These are phyloP conservation scores for Phylloscopus trochiloides DNA, from an alignment of 2,113 vertebrate species.

Conservation along the genomic window DNA sequence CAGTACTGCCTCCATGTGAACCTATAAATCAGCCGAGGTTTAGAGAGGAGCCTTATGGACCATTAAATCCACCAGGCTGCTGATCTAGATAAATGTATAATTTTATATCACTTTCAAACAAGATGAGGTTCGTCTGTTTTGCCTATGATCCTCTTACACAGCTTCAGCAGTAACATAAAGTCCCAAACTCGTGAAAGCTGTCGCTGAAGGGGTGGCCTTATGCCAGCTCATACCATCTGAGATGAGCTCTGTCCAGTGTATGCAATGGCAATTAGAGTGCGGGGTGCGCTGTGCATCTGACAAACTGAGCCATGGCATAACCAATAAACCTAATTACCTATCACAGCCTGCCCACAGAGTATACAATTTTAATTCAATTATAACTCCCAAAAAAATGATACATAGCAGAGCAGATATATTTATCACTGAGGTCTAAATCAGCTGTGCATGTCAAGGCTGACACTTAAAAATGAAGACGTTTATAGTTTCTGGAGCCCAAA, in stretches of 20 bases:
- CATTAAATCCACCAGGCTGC: background rate
- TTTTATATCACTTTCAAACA: conserved; percentile 6
- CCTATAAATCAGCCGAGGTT: background rate
- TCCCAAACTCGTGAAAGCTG: background rate
- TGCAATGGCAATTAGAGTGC: conserved; percentile 22
- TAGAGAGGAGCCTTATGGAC: background rate
- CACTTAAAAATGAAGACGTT: conserved; percentile 61
- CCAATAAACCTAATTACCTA: conserved; percentile 71
- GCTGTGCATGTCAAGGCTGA: conserved; percentile 46
- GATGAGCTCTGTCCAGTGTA: background rate
- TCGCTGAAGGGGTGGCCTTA: background rate
- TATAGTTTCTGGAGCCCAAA: conserved; percentile 48
- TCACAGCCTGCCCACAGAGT: conserved; percentile 52
- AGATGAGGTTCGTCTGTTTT: background rate
- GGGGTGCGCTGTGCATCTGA: background rate
- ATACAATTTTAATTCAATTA: conserved; percentile 70
- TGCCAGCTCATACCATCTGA: conserved; percentile 28
- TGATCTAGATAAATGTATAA: background rate
- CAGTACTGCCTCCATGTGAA: background rate
- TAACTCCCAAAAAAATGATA: conserved; percentile 48
- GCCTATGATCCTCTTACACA: background rate
- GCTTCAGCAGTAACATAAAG: background rate
- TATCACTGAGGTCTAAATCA: conserved; percentile 63
- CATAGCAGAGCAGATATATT: conserved; percentile 39
- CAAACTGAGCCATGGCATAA: conserved; percentile 53